Percentiles rank a stretch among this genome's conserved stretches.
Evolutionary conservation across 2,113 vertebrate genomes (phyloP).

Genomic region (Euleptes europaea): DNA sequence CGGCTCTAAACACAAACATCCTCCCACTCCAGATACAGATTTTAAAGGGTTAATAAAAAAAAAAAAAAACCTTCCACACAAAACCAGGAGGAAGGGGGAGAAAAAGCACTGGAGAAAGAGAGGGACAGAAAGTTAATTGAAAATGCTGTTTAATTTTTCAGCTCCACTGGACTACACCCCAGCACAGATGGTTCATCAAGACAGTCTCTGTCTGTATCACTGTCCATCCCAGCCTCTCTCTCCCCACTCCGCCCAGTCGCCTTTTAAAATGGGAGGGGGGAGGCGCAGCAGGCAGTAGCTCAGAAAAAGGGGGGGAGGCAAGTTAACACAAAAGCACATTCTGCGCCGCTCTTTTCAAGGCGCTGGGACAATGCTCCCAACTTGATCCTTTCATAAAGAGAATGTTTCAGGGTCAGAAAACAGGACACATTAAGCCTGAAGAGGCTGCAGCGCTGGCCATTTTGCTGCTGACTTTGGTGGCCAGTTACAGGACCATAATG

Average conservation of each 20-base stretch:
- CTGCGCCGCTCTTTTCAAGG: slow-evolving; percentile 91
- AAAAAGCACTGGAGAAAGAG: slow-evolving; percentile 63
- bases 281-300: slow-evolving; percentile 85
- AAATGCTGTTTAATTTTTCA: slow-evolving; percentile 85
- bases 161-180: slow-evolving; percentile 85
- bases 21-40: slow-evolving; percentile 41
- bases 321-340: slow-evolving; percentile 93
- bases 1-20: background rate
- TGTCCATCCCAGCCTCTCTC: slow-evolving; percentile 78
- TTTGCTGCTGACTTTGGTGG: slow-evolving; percentile 81
- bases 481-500: slow-evolving; percentile 49
- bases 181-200: slow-evolving; percentile 95
- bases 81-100: slow-evolving; percentile 21
- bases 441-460: slow-evolving; percentile 82
- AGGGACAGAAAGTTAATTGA: slow-evolving; percentile 83
- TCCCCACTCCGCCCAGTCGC: slow-evolving; percentile 49
- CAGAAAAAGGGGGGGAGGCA: slow-evolving; percentile 72
- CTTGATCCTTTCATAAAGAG: slow-evolving; percentile 88
- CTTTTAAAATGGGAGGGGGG: slow-evolving; percentile 61
- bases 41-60: slow-evolving; percentile 79
- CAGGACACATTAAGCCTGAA: slow-evolving; percentile 84
- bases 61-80: slow-evolving; percentile 66
- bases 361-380: slow-evolving; percentile 82
- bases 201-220: slow-evolving; percentile 79
- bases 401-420: slow-evolving; percentile 89